A percentile compares a stretch with the other conserved stretches of the same genome.
Conservation (phyloP, 2,797 vertebrate species). For the Epinephelus coioides region DNA sequence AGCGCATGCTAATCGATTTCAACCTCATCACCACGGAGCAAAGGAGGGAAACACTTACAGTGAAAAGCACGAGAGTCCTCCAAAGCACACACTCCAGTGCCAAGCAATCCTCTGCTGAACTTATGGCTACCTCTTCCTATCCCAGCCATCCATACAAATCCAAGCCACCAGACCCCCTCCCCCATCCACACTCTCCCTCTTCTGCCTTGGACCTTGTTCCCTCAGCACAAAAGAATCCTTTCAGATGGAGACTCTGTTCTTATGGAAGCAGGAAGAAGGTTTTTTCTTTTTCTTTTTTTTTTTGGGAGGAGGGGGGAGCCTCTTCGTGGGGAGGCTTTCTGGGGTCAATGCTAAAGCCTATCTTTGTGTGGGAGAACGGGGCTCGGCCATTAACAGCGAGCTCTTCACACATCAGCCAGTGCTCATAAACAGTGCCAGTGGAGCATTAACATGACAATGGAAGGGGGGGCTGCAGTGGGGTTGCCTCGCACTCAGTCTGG, state of each 20-base stretch:
- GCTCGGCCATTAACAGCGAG: conserved; percentile 82
- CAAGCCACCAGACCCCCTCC: conserved; percentile 70
- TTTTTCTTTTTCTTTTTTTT: conserved; percentile 37
- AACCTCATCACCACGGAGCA: conserved; percentile 8
- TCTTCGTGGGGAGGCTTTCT: conserved; percentile 79
- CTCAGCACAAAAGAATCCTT: conserved; percentile 84
- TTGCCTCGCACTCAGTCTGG: conserved; percentile 69
- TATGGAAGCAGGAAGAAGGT: conserved; percentile 84
- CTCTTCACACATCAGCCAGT: conserved; percentile 83
- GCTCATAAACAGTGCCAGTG: conserved; percentile 83
- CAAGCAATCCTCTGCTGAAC: conserved; percentile 78
- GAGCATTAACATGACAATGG: conserved; percentile 88
- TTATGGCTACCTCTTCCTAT: conserved; percentile 77
- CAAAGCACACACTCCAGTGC: conserved; percentile 41
- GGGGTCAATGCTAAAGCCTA: conserved; percentile 83
- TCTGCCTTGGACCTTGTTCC: conserved; percentile 74
- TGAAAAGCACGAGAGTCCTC: conserved; percentile 47
- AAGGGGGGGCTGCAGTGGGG: conserved; percentile 54
- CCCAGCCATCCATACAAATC: conserved; percentile 78
- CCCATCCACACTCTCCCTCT: conserved; percentile 69
- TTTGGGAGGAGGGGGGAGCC: conserved; percentile 24
- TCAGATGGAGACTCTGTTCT: conserved; percentile 81
- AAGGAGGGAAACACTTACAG: conserved; percentile 33
- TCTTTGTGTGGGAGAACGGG: conserved; percentile 84
- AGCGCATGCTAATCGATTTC: neutral